Evolutionary conservation across 2,113 vertebrate genomes (phyloP), one percentile per base, ranked within the genome.

Genomic region (Hydrochoerus hydrochaeris): DNA sequence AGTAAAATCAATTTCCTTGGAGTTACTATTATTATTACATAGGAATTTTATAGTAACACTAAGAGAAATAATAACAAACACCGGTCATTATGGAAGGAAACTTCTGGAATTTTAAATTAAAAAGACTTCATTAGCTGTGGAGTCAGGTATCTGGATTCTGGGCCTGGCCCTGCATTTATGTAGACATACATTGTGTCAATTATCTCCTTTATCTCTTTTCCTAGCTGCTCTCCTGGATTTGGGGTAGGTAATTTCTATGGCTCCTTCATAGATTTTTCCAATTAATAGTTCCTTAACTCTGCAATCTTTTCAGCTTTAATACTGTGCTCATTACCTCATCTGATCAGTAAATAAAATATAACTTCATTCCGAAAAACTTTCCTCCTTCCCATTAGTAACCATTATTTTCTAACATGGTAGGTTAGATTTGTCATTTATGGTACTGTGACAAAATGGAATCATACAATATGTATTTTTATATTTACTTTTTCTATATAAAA

Each of bases 1-100:
- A 35, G 20, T 63, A 69, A 97, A 88, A 22, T 0, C n/a, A 26
- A 93, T 97, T 95, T 96, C 46, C 44, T 49, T 89, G 17, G 41
- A 75, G 87, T 90, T 77, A 71, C 82, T 84, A 26, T 58, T 13
- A 86, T 30, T 17, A 62, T 57, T 86, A 69, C n/a, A 0, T 85
- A 60, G 12, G 87, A 0, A 77, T 57, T 83, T 96, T 88, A 57
- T 84, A 46, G 5, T 16, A 67, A 46, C 3, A 24, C 0, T 38
- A 49, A 13, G 35, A 62, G 80, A 83, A 86, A 41, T 5, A 80
- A 4, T 84, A 57, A 71, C 12, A 41, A 35, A 86, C 30, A 0
- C 1, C 22, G 80, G 1, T 80, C 44, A 14, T 52, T 81, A 41
- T 71, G 10, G 80, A 75, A 88, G 22, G 46, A 78, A 85, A 95